Percentiles rank a stretch among this genome's conserved stretches.
Conservation (phyloP, 2,113 vertebrate genomes). For the Pelecanus crispus region DNA sequence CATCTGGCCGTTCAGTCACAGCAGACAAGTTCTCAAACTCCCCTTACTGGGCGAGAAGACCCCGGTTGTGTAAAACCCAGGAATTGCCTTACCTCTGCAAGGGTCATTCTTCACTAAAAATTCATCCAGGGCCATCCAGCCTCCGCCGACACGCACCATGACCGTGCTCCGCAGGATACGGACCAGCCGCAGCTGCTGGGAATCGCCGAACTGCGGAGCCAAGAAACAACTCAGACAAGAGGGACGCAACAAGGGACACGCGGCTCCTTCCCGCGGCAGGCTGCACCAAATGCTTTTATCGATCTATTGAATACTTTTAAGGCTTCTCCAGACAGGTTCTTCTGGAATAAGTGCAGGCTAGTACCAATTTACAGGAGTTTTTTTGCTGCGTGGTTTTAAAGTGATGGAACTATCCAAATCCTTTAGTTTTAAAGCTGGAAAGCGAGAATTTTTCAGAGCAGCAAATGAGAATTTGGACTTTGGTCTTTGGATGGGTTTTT, state of each 20-base stretch:
- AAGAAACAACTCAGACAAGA: conserved; percentile 17
- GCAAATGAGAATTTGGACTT: neutral
- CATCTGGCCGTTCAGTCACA: neutral
- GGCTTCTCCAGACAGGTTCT: neutral
- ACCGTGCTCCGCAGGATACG: conserved; percentile 96
- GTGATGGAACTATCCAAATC: neutral
- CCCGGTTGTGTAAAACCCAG: rapidly evolving
- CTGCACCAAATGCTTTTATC: conserved; percentile 17
- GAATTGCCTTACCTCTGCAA: conserved; percentile 87
- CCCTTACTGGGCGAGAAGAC: rapidly evolving
- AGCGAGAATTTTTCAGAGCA: neutral
- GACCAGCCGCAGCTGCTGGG: conserved; percentile 97
- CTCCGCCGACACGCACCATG: conserved; percentile 96
- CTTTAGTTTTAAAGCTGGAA: neutral
- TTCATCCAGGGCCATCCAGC: conserved; percentile 99
- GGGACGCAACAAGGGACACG: neutral
- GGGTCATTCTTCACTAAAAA: conserved; percentile 98
- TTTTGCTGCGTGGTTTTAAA: neutral
- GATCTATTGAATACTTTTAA: rapidly evolving
- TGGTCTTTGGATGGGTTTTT: neutral
- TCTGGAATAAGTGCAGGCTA: rapidly evolving
- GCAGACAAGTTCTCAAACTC: neutral
- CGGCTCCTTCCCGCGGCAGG: neutral
- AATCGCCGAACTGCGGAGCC: conserved; percentile 90
- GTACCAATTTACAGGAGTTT: neutral